Conservation (phyloP, 1,140 invertebrate species). For the Ylistrum balloti region DNA sequence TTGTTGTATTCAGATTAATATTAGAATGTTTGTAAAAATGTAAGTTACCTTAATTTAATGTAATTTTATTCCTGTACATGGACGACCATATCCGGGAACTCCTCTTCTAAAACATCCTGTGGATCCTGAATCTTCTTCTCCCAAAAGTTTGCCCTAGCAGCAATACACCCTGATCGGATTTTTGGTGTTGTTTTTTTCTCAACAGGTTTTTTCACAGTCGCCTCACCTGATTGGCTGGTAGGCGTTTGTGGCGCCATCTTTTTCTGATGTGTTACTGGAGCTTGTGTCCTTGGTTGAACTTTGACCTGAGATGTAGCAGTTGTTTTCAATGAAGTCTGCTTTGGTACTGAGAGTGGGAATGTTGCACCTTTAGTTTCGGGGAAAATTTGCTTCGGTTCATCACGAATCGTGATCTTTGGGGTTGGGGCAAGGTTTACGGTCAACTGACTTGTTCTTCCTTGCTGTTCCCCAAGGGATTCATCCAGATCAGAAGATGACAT, state of each 20-base stretch:
- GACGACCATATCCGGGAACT: slow-evolving; percentile 74
- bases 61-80: slow-evolving; percentile 54
- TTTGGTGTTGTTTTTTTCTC: slow-evolving; percentile 57
- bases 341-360: slow-evolving; percentile 43
- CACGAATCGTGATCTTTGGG: slow-evolving; percentile 40
- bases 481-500: slow-evolving; percentile 46
- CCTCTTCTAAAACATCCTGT: slow-evolving; percentile 58
- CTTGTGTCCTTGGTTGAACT: slow-evolving; percentile 41
- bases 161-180: slow-evolving; percentile 73
- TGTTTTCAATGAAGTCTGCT: neutral
- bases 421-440: slow-evolving; percentile 54
- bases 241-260: slow-evolving; percentile 25
- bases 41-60: neutral
- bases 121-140: slow-evolving; percentile 72
- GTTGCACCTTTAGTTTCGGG: slow-evolving; percentile 50
- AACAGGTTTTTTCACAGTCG: neutral
- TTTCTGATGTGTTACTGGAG: slow-evolving; percentile 41
- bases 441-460: slow-evolving; percentile 41
- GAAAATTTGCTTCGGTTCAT: slow-evolving; percentile 52
- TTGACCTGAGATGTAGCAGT: slow-evolving; percentile 58
- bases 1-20: too few relatives aligned
- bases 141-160: slow-evolving; percentile 76
- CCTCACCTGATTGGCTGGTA: neutral
- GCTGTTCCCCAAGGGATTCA: neutral
- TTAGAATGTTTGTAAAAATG: too few relatives aligned